phyloP scores from a whole-genome alignment of 2,888 invertebrate genomes.

The Asteroscopus sphinx region DNA sequence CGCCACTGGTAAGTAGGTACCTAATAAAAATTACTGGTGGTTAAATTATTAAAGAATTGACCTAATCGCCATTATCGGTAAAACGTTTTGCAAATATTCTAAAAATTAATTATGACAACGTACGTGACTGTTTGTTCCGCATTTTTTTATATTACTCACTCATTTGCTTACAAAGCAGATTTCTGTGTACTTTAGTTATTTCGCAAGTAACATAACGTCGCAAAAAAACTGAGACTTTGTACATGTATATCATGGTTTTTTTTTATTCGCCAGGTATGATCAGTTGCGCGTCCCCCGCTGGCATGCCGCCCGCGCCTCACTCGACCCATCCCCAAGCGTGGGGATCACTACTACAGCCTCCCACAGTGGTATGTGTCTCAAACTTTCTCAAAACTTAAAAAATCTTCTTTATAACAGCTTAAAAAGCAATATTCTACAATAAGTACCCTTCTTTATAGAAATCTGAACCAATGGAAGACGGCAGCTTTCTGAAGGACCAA shows the following conservation, averaged over 20 bases:
- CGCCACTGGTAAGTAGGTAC: no score
- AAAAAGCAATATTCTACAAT: slow-evolving; percentile 35
- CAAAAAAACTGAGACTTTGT: slow-evolving; percentile 27
- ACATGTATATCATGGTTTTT: slow-evolving; percentile 15
- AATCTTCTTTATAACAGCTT: neutral
- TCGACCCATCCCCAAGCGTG: slow-evolving; percentile 75
- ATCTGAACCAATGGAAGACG: slow-evolving; percentile 87
- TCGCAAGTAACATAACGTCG: slow-evolving; percentile 38
- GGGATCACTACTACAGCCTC: slow-evolving; percentile 76
- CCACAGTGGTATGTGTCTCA: slow-evolving; percentile 76
- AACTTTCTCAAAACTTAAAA: neutral
- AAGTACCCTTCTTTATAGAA: slow-evolving; percentile 83
- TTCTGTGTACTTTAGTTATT: slow-evolving; percentile 49
- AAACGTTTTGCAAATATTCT: slow-evolving; percentile 37
- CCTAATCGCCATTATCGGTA: slow-evolving; percentile 11
- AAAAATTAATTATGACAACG: slow-evolving; percentile 37
- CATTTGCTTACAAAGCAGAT: slow-evolving; percentile 47
- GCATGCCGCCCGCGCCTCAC: slow-evolving; percentile 83
- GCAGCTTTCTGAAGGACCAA: slow-evolving; percentile 88
- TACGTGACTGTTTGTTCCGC: slow-evolving; percentile 54
- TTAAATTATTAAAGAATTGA: slow-evolving; percentile 3
- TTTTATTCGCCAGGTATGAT: slow-evolving; percentile 77
- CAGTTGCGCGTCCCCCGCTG: slow-evolving; percentile 84
- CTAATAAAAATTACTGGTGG: neutral
- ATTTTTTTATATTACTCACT: slow-evolving; percentile 60